Conservation (phyloP, 2,113 vertebrate species). For the Antechinus flavipes region DNA sequence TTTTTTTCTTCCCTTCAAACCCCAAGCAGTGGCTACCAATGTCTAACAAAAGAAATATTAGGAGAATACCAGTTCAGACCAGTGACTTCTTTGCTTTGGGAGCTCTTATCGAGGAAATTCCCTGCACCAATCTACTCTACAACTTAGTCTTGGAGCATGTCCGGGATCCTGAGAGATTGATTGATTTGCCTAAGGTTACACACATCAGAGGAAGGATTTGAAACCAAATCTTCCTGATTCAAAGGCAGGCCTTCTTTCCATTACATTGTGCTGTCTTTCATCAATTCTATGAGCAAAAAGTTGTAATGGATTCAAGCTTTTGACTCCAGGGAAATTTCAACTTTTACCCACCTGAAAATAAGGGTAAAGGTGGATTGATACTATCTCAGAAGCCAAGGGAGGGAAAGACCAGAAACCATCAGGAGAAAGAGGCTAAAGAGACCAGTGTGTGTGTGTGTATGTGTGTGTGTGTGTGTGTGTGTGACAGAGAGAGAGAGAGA, state of each 20-base stretch:
- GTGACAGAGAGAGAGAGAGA: too few species aligned
- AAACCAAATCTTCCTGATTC: background rate
- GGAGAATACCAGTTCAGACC: background rate
- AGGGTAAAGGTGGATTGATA: background rate
- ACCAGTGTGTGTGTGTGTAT: background rate
- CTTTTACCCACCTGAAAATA: background rate
- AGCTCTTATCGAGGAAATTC: background rate
- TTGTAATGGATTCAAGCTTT: background rate
- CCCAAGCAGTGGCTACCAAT: background rate
- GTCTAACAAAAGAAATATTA: background rate
- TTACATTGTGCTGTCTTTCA: background rate
- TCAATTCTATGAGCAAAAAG: background rate
- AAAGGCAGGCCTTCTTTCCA: background rate
- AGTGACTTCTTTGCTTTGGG: background rate
- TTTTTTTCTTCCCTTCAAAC: background rate
- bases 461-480: too few species aligned
- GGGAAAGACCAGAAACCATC: background rate
- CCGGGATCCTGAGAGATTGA: background rate
- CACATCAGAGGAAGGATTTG: background rate
- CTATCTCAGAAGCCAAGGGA: background rate
- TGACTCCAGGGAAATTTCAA: background rate
- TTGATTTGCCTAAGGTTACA: background rate
- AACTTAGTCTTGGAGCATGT: background rate
- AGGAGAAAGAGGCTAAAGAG: background rate
- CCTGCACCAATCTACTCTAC: background rate